A percentile compares a stretch with the other conserved stretches of the same genome.
phyloP scores from a whole-genome alignment of 2,888 invertebrate genomes.

The Eremobia ochroleuca region DNA sequence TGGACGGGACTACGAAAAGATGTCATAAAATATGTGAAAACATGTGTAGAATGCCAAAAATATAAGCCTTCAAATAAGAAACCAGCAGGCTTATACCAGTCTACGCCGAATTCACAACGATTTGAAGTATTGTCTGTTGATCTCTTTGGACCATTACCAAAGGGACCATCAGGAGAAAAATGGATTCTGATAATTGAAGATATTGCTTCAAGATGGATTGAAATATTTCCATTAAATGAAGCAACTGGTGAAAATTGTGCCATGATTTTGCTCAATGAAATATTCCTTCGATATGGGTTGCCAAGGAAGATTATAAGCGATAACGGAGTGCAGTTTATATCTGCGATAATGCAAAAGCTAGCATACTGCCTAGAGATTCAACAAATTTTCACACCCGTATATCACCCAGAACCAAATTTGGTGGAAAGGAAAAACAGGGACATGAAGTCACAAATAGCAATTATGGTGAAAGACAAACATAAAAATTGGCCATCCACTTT shows the following conservation, averaged over 20 bases:
- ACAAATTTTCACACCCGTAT: not conserved
- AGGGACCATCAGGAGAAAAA: not conserved
- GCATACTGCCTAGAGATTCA: slow-evolving; percentile 4
- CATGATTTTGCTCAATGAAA: no score
- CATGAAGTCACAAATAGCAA: slow-evolving; percentile 17
- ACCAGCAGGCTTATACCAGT: slow-evolving; percentile 16
- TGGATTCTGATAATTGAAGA: not conserved
- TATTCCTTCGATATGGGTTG: no score
- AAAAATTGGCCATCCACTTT: slow-evolving; percentile 4
- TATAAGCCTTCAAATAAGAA: slow-evolving; percentile 4
- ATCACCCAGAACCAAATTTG: slow-evolving; percentile 7
- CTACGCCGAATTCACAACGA: slow-evolving; percentile 9
- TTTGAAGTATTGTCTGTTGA: slow-evolving; percentile 7
- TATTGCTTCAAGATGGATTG: not conserved
- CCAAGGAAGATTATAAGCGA: no score
- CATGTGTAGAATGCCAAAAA: slow-evolving; percentile 7
- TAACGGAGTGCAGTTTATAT: no score
- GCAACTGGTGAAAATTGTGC: not conserved
- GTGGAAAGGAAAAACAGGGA: slow-evolving; percentile 10
- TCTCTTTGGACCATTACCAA: not conserved
- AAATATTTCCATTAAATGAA: not conserved
- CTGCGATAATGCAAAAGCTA: no score
- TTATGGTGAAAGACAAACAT: slow-evolving; percentile 12
- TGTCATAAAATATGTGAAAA: slow-evolving; percentile 16
- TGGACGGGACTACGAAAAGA: slow-evolving; percentile 28